phyloP scores from a whole-genome alignment of 1,140 invertebrate species.

The Drosophila subpulchrella region DNA sequence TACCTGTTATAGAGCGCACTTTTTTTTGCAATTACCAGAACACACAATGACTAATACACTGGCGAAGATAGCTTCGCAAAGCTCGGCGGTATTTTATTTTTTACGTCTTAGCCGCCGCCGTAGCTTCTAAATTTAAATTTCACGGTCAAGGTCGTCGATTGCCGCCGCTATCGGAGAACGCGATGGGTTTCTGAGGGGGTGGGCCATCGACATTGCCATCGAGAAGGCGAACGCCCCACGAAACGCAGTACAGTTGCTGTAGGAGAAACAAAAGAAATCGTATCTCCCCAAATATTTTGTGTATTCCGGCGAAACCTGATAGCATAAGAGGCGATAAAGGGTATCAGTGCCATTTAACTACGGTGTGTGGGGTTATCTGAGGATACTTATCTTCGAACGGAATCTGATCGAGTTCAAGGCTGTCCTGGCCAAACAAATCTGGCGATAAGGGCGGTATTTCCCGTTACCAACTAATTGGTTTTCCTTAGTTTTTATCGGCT shows the following conservation, averaged over 20 bases:
- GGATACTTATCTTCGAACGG: slow-evolving; percentile 19
- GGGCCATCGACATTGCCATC: not conserved
- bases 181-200: slow-evolving; percentile 8
- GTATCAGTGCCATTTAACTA: slow-evolving; percentile 16
- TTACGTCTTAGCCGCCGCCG: slow-evolving; percentile 66
- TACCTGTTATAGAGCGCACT: slow-evolving; percentile 33
- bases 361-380: slow-evolving; percentile 12
- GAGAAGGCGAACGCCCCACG: not conserved
- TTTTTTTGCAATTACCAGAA: slow-evolving; percentile 35
- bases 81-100: slow-evolving; percentile 64
- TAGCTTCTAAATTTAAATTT: slow-evolving; percentile 80
- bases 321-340: slow-evolving; percentile 27
- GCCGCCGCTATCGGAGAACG: slow-evolving; percentile 40
- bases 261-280: slow-evolving; percentile 56
- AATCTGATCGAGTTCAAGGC: slow-evolving; percentile 46
- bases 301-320: slow-evolving; percentile 35
- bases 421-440: slow-evolving; percentile 2
- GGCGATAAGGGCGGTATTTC: slow-evolving; percentile 14
- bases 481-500: not conserved
- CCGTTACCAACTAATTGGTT: not conserved
- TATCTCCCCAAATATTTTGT: slow-evolving; percentile 44
- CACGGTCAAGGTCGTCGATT: slow-evolving; percentile 76
- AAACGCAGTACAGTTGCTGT: slow-evolving; percentile 56
- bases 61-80: slow-evolving; percentile 38
- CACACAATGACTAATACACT: slow-evolving; percentile 34